Evolutionary conservation across 2,888 invertebrate genomes (phyloP).

Genomic region (Lasioglossum morio): DNA sequence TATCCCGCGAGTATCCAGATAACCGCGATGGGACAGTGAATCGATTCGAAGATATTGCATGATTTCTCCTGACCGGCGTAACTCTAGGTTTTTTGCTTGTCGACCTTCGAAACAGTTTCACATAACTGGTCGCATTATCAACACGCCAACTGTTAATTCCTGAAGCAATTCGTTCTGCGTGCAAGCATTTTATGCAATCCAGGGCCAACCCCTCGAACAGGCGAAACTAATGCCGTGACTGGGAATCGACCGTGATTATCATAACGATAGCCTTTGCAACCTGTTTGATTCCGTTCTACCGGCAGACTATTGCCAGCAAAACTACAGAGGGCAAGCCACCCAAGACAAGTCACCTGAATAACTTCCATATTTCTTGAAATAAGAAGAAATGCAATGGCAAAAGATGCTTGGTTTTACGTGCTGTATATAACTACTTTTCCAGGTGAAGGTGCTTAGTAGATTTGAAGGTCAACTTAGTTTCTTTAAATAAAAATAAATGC

Average conservation of each 20-base stretch:
- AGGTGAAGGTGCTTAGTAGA: too few relatives aligned
- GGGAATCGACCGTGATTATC: conserved; percentile 39
- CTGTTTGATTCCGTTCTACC: conserved; percentile 49
- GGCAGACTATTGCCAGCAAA: neutral
- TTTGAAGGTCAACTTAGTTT: too few relatives aligned
- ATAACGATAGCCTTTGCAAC: conserved; percentile 50
- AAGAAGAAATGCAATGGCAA: too few relatives aligned
- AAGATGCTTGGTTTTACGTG: too few relatives aligned
- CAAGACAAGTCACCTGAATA: too few relatives aligned
- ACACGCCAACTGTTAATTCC: neutral
- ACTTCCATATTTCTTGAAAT: too few relatives aligned
- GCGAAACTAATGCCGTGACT: conserved; percentile 37
- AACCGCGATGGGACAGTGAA: neutral
- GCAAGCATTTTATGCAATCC: neutral
- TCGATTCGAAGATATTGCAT: conserved; percentile 14
- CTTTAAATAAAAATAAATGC: too few relatives aligned
- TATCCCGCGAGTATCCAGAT: neutral
- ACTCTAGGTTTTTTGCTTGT: neutral
- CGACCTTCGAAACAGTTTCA: too few relatives aligned
- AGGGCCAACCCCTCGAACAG: neutral
- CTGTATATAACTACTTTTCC: too few relatives aligned
- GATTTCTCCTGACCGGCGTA: conserved; percentile 10
- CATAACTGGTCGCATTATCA: conserved; percentile 22
- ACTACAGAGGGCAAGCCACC: neutral
- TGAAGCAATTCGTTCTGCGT: conserved; percentile 18